Percentiles rank a stretch among this genome's conserved stretches.
These are phyloP conservation scores for Amiota communis DNA, from an alignment of 2,888 invertebrate genomes.

Conservation along the genomic window DNA sequence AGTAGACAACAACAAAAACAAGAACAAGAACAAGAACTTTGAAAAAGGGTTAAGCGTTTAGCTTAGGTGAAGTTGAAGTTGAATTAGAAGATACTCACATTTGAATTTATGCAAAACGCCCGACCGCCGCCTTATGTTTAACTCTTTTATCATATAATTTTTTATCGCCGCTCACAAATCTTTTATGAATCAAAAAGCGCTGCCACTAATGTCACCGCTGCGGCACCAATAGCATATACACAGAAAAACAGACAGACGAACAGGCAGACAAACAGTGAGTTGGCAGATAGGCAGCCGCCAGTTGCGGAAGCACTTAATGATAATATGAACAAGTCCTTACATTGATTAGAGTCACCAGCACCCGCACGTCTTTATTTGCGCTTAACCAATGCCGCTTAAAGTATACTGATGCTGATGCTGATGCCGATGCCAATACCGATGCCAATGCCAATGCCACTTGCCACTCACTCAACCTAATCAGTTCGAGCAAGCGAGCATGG, in stretches of 20 bases:
- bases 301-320: conserved; percentile 43
- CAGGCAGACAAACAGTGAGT: neutral
- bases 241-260: neutral
- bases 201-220: conserved; percentile 56
- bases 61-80: neutral
- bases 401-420: too few species aligned
- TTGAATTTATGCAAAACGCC: neutral
- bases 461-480: conserved; percentile 58
- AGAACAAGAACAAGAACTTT: conserved; percentile 10
- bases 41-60: conserved; percentile 38
- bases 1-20: conserved; percentile 34
- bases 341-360: conserved; percentile 37
- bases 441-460: neutral
- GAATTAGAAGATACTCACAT: neutral
- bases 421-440: neutral
- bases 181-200: conserved; percentile 32
- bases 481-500: conserved; percentile 44
- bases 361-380: neutral
- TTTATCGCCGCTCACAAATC: conserved; percentile 37
- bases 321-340: conserved; percentile 37
- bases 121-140: conserved; percentile 54
- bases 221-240: conserved; percentile 28
- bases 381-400: neutral
- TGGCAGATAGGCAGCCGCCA: conserved; percentile 6
- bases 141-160: conserved; percentile 58